Conservation (phyloP, 23 tunicate genomes). For the Trididemnum nubilum region DNA sequence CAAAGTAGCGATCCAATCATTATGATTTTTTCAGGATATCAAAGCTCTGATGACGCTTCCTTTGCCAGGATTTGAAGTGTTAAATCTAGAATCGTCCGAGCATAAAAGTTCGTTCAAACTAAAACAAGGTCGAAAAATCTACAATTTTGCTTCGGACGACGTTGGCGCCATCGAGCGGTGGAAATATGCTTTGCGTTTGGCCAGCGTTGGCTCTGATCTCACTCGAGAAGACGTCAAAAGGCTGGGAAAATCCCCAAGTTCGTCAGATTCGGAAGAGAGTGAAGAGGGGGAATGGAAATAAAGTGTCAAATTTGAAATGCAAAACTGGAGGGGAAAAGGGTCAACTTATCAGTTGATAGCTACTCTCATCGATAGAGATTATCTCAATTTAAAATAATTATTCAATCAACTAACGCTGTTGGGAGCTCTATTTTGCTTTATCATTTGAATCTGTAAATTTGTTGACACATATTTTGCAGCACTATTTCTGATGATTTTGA, state of each 20-base stretch:
- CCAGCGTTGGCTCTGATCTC: slow-evolving; percentile 66
- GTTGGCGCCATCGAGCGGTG: slow-evolving; percentile 51
- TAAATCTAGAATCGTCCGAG: slow-evolving; percentile 31
- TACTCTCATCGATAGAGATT: too few species aligned
- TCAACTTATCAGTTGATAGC: too few species aligned
- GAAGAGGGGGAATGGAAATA: neutral
- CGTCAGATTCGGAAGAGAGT: slow-evolving; percentile 3
- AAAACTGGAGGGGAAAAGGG: too few species aligned
- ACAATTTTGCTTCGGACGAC: slow-evolving; percentile 48
- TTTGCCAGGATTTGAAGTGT: slow-evolving; percentile 74
- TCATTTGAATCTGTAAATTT: too few species aligned
- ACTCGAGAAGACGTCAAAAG: slow-evolving; percentile 54
- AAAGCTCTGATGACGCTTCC: slow-evolving; percentile 86
- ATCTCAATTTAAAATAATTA: too few species aligned
- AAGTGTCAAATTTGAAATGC: neutral
- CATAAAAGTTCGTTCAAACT: slow-evolving; percentile 76
- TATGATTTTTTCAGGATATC: slow-evolving; percentile 56
- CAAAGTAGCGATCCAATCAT: neutral
- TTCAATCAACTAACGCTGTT: too few species aligned
- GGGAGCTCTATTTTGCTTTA: too few species aligned
- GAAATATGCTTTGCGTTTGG: slow-evolving; percentile 70
- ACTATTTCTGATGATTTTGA: too few species aligned
- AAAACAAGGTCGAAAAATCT: slow-evolving; percentile 67
- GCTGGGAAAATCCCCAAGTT: slow-evolving; percentile 10
- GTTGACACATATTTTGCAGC: too few species aligned